These are phyloP conservation scores for Isichthys henryi DNA, from an alignment of 2,113 vertebrate species.

Conservation along the genomic window DNA sequence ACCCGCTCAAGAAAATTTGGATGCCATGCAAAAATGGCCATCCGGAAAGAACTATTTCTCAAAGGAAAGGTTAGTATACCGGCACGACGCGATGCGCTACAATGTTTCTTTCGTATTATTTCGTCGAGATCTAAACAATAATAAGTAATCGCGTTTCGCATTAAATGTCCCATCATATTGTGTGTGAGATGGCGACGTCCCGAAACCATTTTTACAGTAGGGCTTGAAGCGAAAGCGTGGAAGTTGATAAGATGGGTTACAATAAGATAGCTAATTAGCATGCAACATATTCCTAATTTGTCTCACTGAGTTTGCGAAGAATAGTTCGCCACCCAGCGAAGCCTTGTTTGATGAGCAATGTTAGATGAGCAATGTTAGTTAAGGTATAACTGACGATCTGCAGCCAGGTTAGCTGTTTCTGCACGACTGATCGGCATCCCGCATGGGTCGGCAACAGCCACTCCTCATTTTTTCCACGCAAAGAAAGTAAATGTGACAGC, in stretches of 20 bases:
- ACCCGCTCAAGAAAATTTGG: constrained; percentile 88
- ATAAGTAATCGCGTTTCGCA: neutral
- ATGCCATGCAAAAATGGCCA: constrained; percentile 81
- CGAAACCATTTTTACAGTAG: neutral
- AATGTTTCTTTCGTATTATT: neutral
- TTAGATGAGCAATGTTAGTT: neutral
- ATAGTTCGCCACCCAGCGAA: neutral
- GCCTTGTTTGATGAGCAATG: neutral
- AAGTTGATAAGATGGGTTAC: neutral
- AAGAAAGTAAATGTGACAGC: neutral
- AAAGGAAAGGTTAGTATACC: constrained; percentile 72
- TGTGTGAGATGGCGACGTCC: neutral
- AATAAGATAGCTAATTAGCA: neutral
- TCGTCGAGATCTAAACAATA: neutral
- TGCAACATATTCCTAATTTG: neutral
- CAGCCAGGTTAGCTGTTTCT: neutral
- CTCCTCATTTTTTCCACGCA: neutral
- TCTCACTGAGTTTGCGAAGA: neutral
- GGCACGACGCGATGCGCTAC: neutral
- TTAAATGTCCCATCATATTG: neutral
- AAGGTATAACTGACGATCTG: neutral
- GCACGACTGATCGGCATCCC: neutral
- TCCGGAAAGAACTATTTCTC: constrained; percentile 72
- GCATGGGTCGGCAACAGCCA: neutral
- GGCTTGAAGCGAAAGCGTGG: constrained; percentile 14